Percentiles rank a stretch among this genome's conserved stretches.
Evolutionary conservation across 2,113 vertebrate genomes (phyloP).

Genomic region (Cololabis saira): DNA sequence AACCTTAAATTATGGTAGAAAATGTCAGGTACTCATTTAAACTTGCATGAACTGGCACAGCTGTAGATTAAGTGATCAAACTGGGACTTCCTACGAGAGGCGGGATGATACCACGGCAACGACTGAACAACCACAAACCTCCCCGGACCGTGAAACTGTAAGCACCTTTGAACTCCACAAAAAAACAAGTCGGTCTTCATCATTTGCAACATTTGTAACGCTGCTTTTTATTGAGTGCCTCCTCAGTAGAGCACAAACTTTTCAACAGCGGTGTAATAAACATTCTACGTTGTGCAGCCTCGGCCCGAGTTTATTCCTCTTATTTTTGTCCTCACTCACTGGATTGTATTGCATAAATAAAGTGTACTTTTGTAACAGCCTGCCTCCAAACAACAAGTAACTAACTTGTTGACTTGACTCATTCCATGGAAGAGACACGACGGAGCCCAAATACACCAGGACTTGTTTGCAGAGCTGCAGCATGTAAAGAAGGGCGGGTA

Average conservation of each 20-base stretch:
- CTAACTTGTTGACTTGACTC: conserved; percentile 10
- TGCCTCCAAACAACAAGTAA: conserved; percentile 8
- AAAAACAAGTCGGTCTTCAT: conserved; percentile 4
- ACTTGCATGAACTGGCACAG: not conserved
- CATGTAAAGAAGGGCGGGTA: conserved; percentile 25
- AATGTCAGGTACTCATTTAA: conserved; percentile 1
- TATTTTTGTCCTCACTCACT: not conserved
- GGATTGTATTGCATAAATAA: conserved; percentile 29
- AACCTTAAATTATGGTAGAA: not conserved
- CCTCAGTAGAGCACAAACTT: conserved; percentile 13
- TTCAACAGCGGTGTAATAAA: conserved; percentile 3
- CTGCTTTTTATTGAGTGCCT: not conserved
- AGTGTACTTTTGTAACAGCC: conserved; percentile 3
- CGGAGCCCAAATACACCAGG: conserved; percentile 11
- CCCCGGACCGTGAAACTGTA: not conserved
- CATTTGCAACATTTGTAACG: conserved; percentile 9
- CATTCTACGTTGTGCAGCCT: not conserved
- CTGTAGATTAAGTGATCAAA: conserved; percentile 16
- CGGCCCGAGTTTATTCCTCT: conserved; percentile 51
- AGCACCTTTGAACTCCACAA: not conserved
- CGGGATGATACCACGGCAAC: conserved; percentile 28
- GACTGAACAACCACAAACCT: conserved; percentile 30
- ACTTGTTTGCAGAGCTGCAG: conserved; percentile 44
- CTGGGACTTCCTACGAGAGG: conserved; percentile 14
- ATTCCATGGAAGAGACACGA: not conserved